Base-by-base conservation (phyloP, 2,888 invertebrate genomes). In the Deilephila elpenor region DNA sequence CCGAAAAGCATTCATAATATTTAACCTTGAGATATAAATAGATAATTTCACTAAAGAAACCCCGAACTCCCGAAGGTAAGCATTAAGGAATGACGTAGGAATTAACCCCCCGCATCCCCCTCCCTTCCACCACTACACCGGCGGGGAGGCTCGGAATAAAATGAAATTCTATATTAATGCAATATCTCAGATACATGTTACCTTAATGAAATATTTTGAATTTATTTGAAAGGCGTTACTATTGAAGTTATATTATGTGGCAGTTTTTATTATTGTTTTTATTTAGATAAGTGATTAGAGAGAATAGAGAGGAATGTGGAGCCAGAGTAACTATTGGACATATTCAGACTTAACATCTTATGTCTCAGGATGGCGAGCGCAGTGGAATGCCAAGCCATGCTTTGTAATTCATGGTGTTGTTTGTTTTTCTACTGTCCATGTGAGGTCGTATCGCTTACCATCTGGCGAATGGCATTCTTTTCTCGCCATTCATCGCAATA, bases 141-240 rank as follows among this genome's bases (percentile, higher is more conserved):
- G 64, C 72, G 59, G 70, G 59, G 29, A 37, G 20, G 75, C 53
- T 70, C 59, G 71, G 59, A 60, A 56, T 71, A 51, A 71, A 73
- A 71, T 34, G 79, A 78, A 80, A 80, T 81, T 75, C 75, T 76
- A 78, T 80, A 80, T 78, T 74, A 82, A 77, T 79, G 70, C 73
- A 77, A 74, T 70, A 72, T 71, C 74, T 73, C 72, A 67, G 34
- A 71, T 74, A 75, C 73, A 71, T 56, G 72, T 67, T 56, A 29
- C 20, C 71, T 59, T 78, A 76, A 75, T 77, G 73, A 75, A 81
- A 78, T 80, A 75, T 76, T 77, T 79, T 37, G 72, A 71, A 75
- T 77, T 64, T 70, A 73, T 73, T 53, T 70, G 25, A 34, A 62
- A 29, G n/a, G 34, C 34, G 59, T 14, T 59, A 53, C 1, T 32